A percentile compares a stretch with the other conserved stretches of the same genome.
These are phyloP conservation scores for Magallana gigas DNA, from an alignment of 1,140 invertebrate genomes.

Conservation along the genomic window DNA sequence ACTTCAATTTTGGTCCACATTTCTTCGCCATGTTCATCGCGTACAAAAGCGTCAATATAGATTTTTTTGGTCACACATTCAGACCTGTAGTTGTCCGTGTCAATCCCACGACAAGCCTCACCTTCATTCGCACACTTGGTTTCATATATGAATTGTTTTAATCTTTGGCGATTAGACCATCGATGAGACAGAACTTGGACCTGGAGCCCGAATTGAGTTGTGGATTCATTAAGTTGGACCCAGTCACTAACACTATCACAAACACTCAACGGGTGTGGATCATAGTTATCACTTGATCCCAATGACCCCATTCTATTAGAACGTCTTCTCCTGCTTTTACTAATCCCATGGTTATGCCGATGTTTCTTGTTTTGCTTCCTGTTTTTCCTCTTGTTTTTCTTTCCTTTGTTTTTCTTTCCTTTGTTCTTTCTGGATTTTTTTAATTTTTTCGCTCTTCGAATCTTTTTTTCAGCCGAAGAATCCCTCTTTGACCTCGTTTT, in stretches of 20 bases:
- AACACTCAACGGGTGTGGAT: slow-evolving; percentile 33
- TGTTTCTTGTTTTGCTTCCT: slow-evolving; percentile 31
- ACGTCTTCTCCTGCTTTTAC: slow-evolving; percentile 16
- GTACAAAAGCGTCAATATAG: slow-evolving; percentile 48
- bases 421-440: background rate
- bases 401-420: slow-evolving; percentile 28
- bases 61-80: slow-evolving; percentile 55
- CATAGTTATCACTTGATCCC: background rate
- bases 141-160: slow-evolving; percentile 53
- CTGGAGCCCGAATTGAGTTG: slow-evolving; percentile 43
- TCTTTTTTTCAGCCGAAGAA: background rate
- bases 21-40: slow-evolving; percentile 46
- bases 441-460: background rate
- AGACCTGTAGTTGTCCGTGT: slow-evolving; percentile 45
- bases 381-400: slow-evolving; percentile 25
- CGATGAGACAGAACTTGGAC: slow-evolving; percentile 47
- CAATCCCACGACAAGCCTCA: slow-evolving; percentile 42
- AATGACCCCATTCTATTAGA: background rate
- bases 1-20: slow-evolving; percentile 52
- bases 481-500: background rate
- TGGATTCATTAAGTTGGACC: slow-evolving; percentile 44
- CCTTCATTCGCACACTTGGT: slow-evolving; percentile 45
- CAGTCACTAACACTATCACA: slow-evolving; percentile 53
- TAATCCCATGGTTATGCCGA: slow-evolving; percentile 6
- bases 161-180: slow-evolving; percentile 9